A percentile compares a stretch with the other conserved stretches of the same genome.
Conservation (phyloP, 2,797 vertebrate species). For the Melanogrammus aeglefinus region DNA sequence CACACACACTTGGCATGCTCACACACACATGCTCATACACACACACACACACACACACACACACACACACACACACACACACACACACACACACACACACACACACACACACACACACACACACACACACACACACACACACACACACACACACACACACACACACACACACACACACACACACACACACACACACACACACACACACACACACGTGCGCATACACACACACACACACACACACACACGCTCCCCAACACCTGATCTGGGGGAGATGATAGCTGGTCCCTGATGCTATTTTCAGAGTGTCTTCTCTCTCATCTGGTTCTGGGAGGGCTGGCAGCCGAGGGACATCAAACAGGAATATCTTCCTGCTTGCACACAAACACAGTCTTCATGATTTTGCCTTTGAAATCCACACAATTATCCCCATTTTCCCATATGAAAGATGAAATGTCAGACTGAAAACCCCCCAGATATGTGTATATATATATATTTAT, state of each 20-base stretch:
- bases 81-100: too few relatives aligned
- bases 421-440: conserved; percentile 56
- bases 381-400: conserved; percentile 41
- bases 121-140: too few relatives aligned
- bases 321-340: conserved; percentile 43
- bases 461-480: background rate
- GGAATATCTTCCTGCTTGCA: conserved; percentile 48
- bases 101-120: too few relatives aligned
- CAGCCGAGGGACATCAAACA: conserved; percentile 57
- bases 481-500: background rate
- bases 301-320: conserved; percentile 38
- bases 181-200: background rate
- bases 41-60: too few relatives aligned
- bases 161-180: background rate
- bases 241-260: background rate
- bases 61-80: too few relatives aligned
- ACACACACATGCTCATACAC: too few relatives aligned
- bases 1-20: background rate
- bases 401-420: conserved; percentile 62
- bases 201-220: background rate
- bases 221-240: background rate
- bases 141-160: too few relatives aligned
- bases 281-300: conserved; percentile 70
- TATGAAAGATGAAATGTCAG: background rate
- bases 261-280: conserved; percentile 62